Percentiles rank a stretch among this genome's conserved stretches.
Conservation (phyloP, 2,113 vertebrate genomes). For the Gymnarchus niloticus region DNA sequence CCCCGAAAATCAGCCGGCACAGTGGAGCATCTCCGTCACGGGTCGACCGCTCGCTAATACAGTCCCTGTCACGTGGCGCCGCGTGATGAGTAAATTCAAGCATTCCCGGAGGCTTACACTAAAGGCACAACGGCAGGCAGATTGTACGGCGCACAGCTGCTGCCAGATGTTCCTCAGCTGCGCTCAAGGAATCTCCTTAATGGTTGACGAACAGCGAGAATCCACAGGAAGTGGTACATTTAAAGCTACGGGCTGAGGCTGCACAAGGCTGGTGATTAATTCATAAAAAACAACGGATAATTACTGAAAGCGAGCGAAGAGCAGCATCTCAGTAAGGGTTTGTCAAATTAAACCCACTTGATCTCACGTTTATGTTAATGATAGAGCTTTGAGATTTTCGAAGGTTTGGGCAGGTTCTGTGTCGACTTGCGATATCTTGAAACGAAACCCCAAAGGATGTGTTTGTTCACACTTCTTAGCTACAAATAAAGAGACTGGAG, state of each 20-base stretch:
- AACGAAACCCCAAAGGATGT: neutral
- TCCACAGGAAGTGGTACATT: neutral
- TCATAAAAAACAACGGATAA: neutral
- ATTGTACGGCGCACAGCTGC: neutral
- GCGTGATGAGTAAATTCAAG: neutral
- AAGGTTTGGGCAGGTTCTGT: neutral
- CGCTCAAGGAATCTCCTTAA: neutral
- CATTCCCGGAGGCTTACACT: neutral
- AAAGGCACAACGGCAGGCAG: neutral
- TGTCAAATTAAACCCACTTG: neutral
- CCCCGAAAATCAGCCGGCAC: neutral
- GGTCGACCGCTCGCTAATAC: neutral
- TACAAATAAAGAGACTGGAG: neutral
- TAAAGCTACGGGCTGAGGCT: neutral
- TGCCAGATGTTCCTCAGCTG: slow-evolving; percentile 1
- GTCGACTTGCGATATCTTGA: neutral
- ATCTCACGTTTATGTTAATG: neutral
- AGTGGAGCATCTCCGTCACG: neutral
- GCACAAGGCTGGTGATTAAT: neutral
- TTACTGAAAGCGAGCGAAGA: neutral
- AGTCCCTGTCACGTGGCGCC: neutral
- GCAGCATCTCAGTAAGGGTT: neutral
- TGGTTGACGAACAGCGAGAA: neutral
- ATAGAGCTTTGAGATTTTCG: neutral
- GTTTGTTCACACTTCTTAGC: neutral